phyloP scores from a whole-genome alignment of 23 tunicate species.

The Pegea sp. region DNA sequence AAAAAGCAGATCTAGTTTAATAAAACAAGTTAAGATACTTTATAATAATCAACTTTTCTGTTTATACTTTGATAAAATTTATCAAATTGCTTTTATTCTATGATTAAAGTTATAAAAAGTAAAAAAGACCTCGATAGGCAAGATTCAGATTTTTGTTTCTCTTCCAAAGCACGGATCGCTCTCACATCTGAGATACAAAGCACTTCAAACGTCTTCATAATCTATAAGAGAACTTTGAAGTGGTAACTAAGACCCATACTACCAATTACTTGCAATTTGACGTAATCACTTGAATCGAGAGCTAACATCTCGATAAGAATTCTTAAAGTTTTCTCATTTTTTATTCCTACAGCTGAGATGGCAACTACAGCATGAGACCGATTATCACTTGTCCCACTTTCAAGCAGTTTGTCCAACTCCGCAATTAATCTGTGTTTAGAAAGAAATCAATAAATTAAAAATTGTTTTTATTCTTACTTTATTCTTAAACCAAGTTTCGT shows the following conservation, averaged over 20 bases:
- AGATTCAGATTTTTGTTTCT: conserved; percentile 51
- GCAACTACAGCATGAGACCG: conserved; percentile 80
- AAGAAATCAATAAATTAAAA: neutral
- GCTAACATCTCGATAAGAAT: conserved; percentile 69
- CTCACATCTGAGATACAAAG: conserved; percentile 54
- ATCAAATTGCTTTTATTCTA: too few species aligned
- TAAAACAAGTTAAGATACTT: too few species aligned
- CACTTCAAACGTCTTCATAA: conserved; percentile 56
- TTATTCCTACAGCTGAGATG: conserved; percentile 69
- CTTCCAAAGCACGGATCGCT: conserved; percentile 57
- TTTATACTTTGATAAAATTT: too few species aligned
- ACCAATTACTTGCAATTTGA: conserved; percentile 41
- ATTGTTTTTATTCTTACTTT: conserved; percentile 5
- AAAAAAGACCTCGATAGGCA: conserved; percentile 55
- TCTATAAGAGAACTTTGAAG: too few species aligned
- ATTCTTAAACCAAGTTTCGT: conserved; percentile 63
- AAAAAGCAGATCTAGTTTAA: too few species aligned
- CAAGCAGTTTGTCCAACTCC: conserved; percentile 25
- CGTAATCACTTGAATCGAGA: conserved; percentile 73
- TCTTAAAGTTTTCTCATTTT: conserved; percentile 42
- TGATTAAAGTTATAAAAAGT: too few species aligned
- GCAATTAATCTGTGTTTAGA: conserved; percentile 23
- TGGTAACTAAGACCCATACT: neutral
- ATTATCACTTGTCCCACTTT: conserved; percentile 16
- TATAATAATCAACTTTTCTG: too few species aligned